Evolutionary conservation across 2,113 vertebrate species (phyloP), one percentile per base, ranked within the genome.

Genomic region (Protobothrops mucrosquamatus): DNA sequence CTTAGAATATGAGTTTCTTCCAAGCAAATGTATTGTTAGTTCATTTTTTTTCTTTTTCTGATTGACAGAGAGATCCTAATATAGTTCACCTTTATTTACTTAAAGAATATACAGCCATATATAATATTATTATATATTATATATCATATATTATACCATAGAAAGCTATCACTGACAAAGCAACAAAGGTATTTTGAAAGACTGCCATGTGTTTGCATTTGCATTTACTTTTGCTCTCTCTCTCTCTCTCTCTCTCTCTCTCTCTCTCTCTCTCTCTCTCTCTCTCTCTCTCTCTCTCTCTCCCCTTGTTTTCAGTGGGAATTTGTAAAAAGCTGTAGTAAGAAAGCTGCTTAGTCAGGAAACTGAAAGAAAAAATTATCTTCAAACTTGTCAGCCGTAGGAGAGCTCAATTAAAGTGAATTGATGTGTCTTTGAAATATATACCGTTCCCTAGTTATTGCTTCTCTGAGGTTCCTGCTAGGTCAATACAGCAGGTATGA

Each of bases 321-420:
- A 61, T 43, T 85, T 88, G 18, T 51, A 85, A 86, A 52, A 57
- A 85, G 48, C 56, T 91, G 6, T 91, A 89, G 24, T 22, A 54
- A 39, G 22, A 56, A 89, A 91, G 61, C 46, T 91, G 93, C 22
- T 89, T 87, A 34, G 81, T 55, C 22, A 87, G 52, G 69, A 85
- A 93, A 91, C 15, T 29, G 57, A 91, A 86, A 87, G 90, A 29
- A 93, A 91, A 91, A 94, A 93, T 48, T 51, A 88, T 89, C 92
- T 91, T 69, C 55, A 86, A 26, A 59, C 51, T 55, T 61, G 12
- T 55, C 34, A 54, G n/a, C 74, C 51, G 20, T 89, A 48, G 29
- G 88, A 91, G 74, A 94, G 59, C 74, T 74, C 91, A 91, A 93
- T 91, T 94, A 91, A 91, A 94, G 74, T 91, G 91, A 93, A 91